A percentile compares a stretch with the other conserved stretches of the same genome.
Evolutionary conservation across 2,113 vertebrate genomes (phyloP).

Genomic region (Dipodomys spectabilis): DNA sequence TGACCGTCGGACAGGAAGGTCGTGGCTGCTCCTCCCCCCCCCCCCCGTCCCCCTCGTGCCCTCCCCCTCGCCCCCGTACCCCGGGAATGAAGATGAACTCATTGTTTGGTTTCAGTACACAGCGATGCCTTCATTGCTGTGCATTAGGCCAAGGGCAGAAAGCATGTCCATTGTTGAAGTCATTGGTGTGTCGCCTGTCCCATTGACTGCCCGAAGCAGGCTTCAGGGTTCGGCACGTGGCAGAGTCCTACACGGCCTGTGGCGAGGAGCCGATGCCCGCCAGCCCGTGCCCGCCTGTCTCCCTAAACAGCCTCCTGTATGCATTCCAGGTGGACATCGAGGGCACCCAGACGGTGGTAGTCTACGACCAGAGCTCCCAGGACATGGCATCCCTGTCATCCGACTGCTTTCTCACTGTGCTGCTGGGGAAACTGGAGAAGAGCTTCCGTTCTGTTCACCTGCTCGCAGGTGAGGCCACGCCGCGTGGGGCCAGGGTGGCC

Average conservation of each 20-base stretch:
- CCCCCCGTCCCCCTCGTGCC: no score
- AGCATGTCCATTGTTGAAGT: no score
- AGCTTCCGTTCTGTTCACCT: slow-evolving; percentile 93
- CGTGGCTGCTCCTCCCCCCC: no score
- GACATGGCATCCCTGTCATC: slow-evolving; percentile 88
- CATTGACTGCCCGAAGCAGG: no score
- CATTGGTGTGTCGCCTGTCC: no score
- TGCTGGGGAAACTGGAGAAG: slow-evolving; percentile 95
- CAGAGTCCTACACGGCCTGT: no score
- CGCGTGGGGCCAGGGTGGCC: no score
- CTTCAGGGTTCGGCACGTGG: no score
- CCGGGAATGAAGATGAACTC: not conserved
- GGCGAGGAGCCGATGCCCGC: no score
- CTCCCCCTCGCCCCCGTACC: no score
- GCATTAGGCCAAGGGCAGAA: no score
- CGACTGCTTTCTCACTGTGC: slow-evolving; percentile 94
- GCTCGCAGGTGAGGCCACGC: slow-evolving; percentile 91
- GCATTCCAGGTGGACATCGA: slow-evolving; percentile 91
- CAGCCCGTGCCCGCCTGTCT: not conserved
- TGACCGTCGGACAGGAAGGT: no score
- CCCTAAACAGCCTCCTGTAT: slow-evolving; percentile 33
- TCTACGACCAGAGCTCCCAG: slow-evolving; percentile 95
- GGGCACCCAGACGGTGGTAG: slow-evolving; percentile 92
- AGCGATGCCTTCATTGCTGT: not conserved
- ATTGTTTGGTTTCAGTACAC: slow-evolving; percentile 42